These are phyloP conservation scores for Leptinotarsa undecemlineata DNA, from an alignment of 1,140 invertebrate genomes.

Conservation along the genomic window DNA sequence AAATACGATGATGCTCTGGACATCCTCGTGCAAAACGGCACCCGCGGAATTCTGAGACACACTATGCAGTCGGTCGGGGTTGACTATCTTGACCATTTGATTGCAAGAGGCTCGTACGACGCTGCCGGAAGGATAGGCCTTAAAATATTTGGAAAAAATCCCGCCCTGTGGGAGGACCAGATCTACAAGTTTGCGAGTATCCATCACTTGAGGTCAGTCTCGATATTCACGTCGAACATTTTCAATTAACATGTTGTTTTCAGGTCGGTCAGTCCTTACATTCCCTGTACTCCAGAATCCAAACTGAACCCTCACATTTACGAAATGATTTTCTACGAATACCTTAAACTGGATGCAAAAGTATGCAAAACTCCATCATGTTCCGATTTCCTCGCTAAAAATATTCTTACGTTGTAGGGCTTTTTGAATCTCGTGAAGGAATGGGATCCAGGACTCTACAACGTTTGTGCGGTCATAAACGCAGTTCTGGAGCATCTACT, in stretches of 20 bases:
- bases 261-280: constrained; percentile 78
- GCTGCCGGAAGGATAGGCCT: constrained; percentile 86
- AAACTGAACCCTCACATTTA: constrained; percentile 85
- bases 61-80: constrained; percentile 76
- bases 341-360: constrained; percentile 81
- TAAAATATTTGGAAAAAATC: constrained; percentile 78
- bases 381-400: neutral
- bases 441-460: constrained; percentile 86
- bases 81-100: constrained; percentile 83
- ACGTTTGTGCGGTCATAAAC: constrained; percentile 83
- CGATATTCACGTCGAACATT: neutral
- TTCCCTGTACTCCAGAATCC: constrained; percentile 71
- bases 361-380: constrained; percentile 50
- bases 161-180: constrained; percentile 91
- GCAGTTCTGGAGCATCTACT: constrained; percentile 77
- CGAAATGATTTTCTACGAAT: constrained; percentile 94
- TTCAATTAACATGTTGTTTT: constrained; percentile 13
- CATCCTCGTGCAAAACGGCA: constrained; percentile 63
- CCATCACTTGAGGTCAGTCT: constrained; percentile 71
- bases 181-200: constrained; percentile 87
- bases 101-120: constrained; percentile 74
- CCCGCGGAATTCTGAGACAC: constrained; percentile 56
- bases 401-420: constrained; percentile 57
- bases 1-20: constrained; percentile 81
- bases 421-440: constrained; percentile 87